Evolutionary conservation across 2,113 vertebrate species (phyloP).

Genomic region (Urocitellus parryii): DNA sequence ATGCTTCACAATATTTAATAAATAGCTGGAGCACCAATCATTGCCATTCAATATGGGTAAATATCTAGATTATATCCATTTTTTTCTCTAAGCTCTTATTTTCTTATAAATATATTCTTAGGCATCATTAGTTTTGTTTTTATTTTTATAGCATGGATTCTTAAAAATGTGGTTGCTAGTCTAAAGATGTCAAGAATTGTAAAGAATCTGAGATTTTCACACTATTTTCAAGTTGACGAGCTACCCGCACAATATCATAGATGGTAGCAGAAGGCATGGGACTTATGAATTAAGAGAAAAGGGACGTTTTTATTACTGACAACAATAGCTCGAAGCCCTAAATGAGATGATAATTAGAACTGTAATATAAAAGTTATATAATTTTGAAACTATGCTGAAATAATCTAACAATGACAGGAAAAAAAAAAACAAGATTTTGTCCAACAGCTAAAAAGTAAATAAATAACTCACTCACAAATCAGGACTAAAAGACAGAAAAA

Average conservation of each 20-base stretch:
- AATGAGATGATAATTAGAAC: neutral
- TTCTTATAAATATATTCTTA: neutral
- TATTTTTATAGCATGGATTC: neutral
- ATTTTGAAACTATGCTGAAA: neutral
- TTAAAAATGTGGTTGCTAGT: neutral
- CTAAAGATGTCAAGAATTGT: neutral
- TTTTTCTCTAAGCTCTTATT: neutral
- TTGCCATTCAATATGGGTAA: neutral
- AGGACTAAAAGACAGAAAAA: neutral
- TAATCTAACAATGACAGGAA: neutral
- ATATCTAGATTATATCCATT: neutral
- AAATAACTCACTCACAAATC: neutral
- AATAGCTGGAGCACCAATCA: neutral
- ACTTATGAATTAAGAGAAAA: neutral
- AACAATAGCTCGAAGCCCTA: neutral
- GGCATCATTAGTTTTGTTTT: neutral
- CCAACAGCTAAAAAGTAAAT: no score
- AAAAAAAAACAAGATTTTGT: neutral
- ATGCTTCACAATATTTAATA: neutral
- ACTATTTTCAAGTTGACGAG: neutral
- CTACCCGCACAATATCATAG: neutral
- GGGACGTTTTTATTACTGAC: neutral
- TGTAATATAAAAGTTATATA: neutral
- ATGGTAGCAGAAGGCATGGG: neutral
- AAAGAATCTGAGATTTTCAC: neutral